These are phyloP conservation scores for Elysia chlorotica DNA, from an alignment of 1,140 invertebrate genomes.

Conservation along the genomic window DNA sequence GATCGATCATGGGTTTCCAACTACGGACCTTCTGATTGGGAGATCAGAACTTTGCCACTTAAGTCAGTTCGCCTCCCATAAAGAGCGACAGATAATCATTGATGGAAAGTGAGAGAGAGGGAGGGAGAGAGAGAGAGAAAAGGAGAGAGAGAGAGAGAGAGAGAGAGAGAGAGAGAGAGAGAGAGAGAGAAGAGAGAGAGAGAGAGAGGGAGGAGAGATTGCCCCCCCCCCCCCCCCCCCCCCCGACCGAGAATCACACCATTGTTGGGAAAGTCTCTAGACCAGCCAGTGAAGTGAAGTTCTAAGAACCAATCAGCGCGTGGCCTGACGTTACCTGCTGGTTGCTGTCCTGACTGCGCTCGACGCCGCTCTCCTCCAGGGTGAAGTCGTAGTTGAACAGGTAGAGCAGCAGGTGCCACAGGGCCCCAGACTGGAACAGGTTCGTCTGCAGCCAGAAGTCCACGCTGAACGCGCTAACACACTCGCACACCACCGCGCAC, in stretches of 20 bases:
- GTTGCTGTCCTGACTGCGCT: slow-evolving; percentile 82
- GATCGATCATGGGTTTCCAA: too few species aligned
- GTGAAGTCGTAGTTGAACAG: slow-evolving; percentile 98
- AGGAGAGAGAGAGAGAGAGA: background rate
- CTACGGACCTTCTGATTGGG: too few species aligned
- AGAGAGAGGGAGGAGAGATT: too few species aligned
- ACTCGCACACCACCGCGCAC: slow-evolving; percentile 82
- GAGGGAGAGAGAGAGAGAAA: background rate
- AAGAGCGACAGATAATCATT: too few species aligned
- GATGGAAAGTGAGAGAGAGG: too few species aligned
- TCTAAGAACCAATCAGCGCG: too few species aligned
- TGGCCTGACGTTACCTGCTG: slow-evolving; percentile 76
- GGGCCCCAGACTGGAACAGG: slow-evolving; percentile 86
- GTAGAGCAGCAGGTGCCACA: slow-evolving; percentile 90
- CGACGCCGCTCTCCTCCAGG: slow-evolving; percentile 93
- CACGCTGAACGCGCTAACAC: slow-evolving; percentile 79
- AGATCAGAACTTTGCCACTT: too few species aligned
- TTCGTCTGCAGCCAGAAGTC: slow-evolving; percentile 87
- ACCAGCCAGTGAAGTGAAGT: too few species aligned
- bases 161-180: background rate
- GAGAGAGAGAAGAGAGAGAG: background rate
- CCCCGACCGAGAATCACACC: too few species aligned
- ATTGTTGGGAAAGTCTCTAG: too few species aligned
- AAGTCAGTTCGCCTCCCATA: too few species aligned
- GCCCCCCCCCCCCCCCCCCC: background rate